Percentiles rank a stretch among this genome's conserved stretches.
Evolutionary conservation across 2,113 vertebrate genomes (phyloP).

Genomic region (Microtus montanus): DNA sequence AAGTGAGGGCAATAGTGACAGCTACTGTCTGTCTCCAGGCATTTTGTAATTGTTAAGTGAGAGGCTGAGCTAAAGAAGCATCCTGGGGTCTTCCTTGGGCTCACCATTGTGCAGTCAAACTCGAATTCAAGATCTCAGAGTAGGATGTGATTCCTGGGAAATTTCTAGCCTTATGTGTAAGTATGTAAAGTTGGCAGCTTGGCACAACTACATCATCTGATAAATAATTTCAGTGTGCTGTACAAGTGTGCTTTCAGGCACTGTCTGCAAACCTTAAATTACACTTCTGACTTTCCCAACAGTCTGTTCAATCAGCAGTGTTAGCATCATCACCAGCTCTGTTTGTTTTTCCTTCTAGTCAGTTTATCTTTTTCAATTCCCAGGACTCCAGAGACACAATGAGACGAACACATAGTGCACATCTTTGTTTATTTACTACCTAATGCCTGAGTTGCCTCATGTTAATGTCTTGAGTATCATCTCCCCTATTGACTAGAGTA

Average conservation of each 20-base stretch:
- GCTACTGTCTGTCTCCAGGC: not conserved
- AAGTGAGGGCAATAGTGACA: not conserved
- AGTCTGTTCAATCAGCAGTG: not conserved
- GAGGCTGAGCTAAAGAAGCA: not conserved
- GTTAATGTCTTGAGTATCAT: not conserved
- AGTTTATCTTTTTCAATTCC: slow-evolving; percentile 68
- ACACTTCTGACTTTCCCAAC: slow-evolving; percentile 30
- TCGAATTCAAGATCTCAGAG: not conserved
- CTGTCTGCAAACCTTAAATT: slow-evolving; percentile 12
- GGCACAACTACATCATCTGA: slow-evolving; percentile 7
- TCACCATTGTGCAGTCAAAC: not conserved
- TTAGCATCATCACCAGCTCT: slow-evolving; percentile 30
- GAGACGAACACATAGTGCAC: not conserved
- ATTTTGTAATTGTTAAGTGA: not conserved
- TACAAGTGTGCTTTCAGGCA: slow-evolving; percentile 23
- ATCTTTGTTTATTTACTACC: slow-evolving; percentile 39
- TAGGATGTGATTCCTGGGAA: not conserved
- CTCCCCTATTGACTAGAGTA: not conserved
- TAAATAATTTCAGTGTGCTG: slow-evolving; percentile 14
- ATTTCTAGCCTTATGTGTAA: not conserved
- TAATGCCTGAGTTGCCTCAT: slow-evolving; percentile 17
- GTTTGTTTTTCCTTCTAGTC: slow-evolving; percentile 73
- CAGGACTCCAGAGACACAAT: slow-evolving; percentile 46
- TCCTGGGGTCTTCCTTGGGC: not conserved
- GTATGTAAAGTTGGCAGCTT: not conserved